Conservation (phyloP, 1,140 invertebrate genomes). For the Panagrolaimus sp. region DNA sequence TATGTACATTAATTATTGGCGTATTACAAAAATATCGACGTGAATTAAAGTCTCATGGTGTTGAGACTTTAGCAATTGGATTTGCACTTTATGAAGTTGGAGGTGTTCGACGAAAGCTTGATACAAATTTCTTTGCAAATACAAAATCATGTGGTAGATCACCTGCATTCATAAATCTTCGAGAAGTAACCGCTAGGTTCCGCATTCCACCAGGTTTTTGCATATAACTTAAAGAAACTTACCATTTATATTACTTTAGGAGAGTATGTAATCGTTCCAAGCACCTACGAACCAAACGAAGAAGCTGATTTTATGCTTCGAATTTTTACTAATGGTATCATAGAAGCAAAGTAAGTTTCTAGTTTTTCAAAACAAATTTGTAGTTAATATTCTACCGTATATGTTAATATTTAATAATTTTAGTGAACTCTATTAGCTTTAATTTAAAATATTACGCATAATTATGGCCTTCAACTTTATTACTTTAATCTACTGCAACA, state of each 20-base stretch:
- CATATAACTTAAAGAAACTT: conserved; percentile 85
- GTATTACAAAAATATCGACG: conserved; percentile 76
- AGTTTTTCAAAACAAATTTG: too few relatives aligned
- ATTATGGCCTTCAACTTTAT: too few relatives aligned
- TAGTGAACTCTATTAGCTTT: too few relatives aligned
- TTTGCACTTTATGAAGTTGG: conserved; percentile 83
- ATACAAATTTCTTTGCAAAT: conserved; percentile 65
- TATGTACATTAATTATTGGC: conserved; percentile 85
- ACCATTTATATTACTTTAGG: conserved; percentile 84
- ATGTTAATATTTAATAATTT: too few relatives aligned
- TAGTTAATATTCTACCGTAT: too few relatives aligned
- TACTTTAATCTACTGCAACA: too few relatives aligned
- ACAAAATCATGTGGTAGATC: conserved; percentile 68
- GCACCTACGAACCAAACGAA: conserved; percentile 93
- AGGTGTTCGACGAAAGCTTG: neutral
- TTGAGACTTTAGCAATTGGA: conserved; percentile 87
- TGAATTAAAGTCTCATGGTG: conserved; percentile 77
- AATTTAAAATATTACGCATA: too few relatives aligned
- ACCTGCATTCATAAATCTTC: neutral
- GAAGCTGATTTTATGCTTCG: conserved; percentile 90
- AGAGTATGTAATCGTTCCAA: conserved; percentile 90
- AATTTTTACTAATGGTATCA: conserved; percentile 69
- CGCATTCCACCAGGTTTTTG: too few relatives aligned
- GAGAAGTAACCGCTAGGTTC: too few relatives aligned
- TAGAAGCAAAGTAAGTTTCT: conserved; percentile 37